A percentile compares a stretch with the other conserved stretches of the same genome.
phyloP scores from a whole-genome alignment of 2,113 vertebrate species.

The Pycnonotus jocosus region DNA sequence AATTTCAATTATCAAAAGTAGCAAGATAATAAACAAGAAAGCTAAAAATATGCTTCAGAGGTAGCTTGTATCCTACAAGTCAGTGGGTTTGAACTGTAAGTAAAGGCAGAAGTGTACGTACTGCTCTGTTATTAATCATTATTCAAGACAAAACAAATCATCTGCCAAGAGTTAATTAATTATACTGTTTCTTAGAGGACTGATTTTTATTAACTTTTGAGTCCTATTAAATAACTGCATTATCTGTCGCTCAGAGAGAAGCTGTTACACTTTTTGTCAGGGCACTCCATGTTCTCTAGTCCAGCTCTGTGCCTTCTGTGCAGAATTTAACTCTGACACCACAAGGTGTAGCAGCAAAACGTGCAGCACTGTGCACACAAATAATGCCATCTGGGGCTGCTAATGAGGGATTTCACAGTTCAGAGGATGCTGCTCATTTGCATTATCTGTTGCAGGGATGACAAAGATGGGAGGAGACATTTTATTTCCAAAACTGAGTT shows the following conservation, averaged over 20 bases:
- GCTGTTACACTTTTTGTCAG: not conserved
- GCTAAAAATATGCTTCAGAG: not conserved
- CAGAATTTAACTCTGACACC: not conserved
- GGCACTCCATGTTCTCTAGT: not conserved
- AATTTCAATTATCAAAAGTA: not conserved
- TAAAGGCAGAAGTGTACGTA: not conserved
- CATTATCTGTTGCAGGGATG: not conserved
- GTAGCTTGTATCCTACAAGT: not conserved
- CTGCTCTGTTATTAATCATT: not conserved
- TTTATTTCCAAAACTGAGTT: not conserved
- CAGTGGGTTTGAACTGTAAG: not conserved
- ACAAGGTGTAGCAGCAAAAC: rapidly evolving
- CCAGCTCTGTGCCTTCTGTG: not conserved
- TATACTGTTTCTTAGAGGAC: not conserved
- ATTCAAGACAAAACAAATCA: not conserved
- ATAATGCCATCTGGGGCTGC: not conserved
- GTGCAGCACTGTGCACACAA: not conserved
- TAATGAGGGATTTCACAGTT: not conserved
- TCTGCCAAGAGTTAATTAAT: not conserved
- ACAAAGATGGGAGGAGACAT: not conserved
- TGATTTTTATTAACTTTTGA: not conserved
- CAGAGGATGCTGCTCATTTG: not conserved
- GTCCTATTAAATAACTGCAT: not conserved
- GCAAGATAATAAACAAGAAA: not conserved
- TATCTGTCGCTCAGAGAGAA: not conserved